phyloP scores from a whole-genome alignment of 30 jellyfish, hydroid and myxozoan genomes.

The Clytia hemisphaerica region DNA sequence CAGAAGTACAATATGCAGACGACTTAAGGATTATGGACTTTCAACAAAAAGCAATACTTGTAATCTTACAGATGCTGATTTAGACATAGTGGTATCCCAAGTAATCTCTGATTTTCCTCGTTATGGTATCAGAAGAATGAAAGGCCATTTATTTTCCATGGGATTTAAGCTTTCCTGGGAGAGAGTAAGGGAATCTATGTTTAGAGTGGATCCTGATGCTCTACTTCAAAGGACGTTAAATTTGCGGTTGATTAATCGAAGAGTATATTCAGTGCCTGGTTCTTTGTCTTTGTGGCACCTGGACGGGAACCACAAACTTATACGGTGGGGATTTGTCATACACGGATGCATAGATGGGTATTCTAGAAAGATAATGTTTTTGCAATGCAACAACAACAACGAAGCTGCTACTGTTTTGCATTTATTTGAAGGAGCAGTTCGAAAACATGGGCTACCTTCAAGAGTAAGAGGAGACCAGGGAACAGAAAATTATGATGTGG shows the following conservation, averaged over 20 bases:
- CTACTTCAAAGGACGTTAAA: not conserved
- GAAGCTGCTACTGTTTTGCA: conserved; percentile 33
- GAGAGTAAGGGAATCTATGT: not conserved
- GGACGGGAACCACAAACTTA: conserved; percentile 31
- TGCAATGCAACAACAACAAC: conserved; percentile 13
- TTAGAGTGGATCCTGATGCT: conserved; percentile 18
- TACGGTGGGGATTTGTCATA: conserved; percentile 36
- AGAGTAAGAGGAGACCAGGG: conserved; percentile 46
- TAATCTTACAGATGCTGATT: too few species aligned
- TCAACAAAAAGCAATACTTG: too few species aligned
- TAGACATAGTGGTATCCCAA: too few species aligned
- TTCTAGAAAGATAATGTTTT: conserved; percentile 24
- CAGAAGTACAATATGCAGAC: too few species aligned
- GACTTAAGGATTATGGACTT: too few species aligned
- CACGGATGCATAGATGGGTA: conserved; percentile 47
- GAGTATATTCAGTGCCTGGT: conserved; percentile 28
- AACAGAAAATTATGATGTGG: conserved; percentile 36
- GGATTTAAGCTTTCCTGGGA: not conserved
- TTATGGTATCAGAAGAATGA: conserved; percentile 10
- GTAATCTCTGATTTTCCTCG: too few species aligned
- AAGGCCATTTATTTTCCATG: not conserved
- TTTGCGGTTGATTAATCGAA: not conserved
- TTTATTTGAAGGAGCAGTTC: conserved; percentile 1
- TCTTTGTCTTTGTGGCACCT: conserved; percentile 33
- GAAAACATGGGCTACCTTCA: conserved; percentile 27